Conservation (phyloP, 2,113 vertebrate genomes). For the Alces alces region DNA sequence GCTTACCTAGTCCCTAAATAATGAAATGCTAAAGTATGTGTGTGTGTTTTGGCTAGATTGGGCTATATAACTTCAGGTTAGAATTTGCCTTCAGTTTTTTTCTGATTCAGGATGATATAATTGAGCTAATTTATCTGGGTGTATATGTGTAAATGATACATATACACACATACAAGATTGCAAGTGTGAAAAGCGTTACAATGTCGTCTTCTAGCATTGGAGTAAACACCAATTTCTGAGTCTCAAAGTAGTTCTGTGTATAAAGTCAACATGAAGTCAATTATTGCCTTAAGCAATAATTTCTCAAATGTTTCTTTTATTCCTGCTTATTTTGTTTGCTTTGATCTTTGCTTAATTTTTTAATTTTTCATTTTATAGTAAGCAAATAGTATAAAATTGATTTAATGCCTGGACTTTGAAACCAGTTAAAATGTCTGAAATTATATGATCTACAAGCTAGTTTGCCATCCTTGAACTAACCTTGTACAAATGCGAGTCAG, state of each 20-base stretch:
- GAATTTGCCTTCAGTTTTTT: constrained; percentile 44
- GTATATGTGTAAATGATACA: constrained; percentile 18
- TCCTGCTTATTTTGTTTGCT: constrained; percentile 37
- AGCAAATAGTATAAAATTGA: constrained; percentile 42
- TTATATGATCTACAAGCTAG: constrained; percentile 42
- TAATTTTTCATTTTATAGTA: constrained; percentile 29
- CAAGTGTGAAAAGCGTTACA: constrained; percentile 41
- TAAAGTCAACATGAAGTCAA: constrained; percentile 38
- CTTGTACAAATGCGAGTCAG: constrained; percentile 27
- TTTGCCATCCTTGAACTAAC: constrained; percentile 47
- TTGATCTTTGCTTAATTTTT: constrained; percentile 43
- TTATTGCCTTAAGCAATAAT: constrained; percentile 43
- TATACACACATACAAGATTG: neutral
- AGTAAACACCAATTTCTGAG: constrained; percentile 42
- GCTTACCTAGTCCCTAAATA: constrained; percentile 45
- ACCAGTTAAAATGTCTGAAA: constrained; percentile 55
- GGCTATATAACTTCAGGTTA: constrained; percentile 34
- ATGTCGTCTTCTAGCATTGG: constrained; percentile 47
- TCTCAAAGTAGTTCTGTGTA: constrained; percentile 44
- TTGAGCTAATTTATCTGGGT: constrained; percentile 32
- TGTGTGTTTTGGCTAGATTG: neutral
- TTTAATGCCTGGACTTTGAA: constrained; percentile 51
- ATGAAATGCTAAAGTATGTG: neutral
- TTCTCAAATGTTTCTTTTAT: constrained; percentile 46
- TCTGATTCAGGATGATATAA: constrained; percentile 32